Evolutionary conservation across 2,888 invertebrate species (phyloP), one percentile per base, ranked within the genome.

Genomic region (Panzeria rudis): DNA sequence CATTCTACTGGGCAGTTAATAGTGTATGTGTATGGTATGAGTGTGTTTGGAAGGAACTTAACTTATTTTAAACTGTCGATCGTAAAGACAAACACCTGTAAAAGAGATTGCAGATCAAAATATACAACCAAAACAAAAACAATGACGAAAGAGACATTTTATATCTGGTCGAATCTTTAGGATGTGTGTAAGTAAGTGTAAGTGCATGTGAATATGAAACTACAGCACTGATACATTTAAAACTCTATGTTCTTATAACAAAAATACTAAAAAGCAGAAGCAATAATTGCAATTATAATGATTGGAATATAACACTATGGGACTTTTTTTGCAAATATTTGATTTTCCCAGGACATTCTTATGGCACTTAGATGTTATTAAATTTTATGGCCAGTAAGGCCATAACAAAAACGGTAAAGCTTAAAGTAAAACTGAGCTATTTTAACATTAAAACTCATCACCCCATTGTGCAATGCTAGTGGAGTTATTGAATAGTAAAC

Each of bases 71-170:
- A 86, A 86, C 84, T 77, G 75, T 78, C 83, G 78, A 81, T 83
- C 85, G 83, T 86, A 81, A 86, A 82, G 84, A 86, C 78, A 83
- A 86, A 86, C 87, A 87, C 87, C 86, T 87, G 86, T 86, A 82
- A 66, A 83, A 41, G 25, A 82, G 72, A 78, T 73, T 73, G 61
- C 9, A 79, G 72, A 82, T 72, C 86, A 78, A 78, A 86, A 86
- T 68, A 77, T 66, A 59, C 50, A 61, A 72, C 25, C 75, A 83
- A 71, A 80, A 38, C 35, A 68, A 73, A 69, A 73, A 78, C 77
- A 87, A 87, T 79, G 82, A 54, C 78, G 25, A 52, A 62, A 62
- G 71, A 62, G 78, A 80, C 79, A 72, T 80, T 66, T 52, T 20
- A 62, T 69, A 69, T 71, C 56, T 71, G 35, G 41, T 38, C 8